Percentiles rank a stretch among this genome's conserved stretches.
These are phyloP conservation scores for Microplitis mediator DNA, from an alignment of 1,140 invertebrate genomes.

Conservation along the genomic window DNA sequence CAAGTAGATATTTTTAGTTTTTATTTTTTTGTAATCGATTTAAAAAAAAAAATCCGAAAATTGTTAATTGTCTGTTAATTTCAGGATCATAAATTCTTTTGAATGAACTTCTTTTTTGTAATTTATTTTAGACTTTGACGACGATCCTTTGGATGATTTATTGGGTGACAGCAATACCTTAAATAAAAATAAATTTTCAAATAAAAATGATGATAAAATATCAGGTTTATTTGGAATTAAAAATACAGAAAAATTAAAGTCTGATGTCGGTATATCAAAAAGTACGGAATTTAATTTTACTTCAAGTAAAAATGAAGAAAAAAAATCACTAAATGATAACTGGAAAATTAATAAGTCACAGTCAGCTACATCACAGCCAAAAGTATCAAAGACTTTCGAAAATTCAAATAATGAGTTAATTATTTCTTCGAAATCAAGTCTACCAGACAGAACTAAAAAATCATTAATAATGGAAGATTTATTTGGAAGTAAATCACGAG, in stretches of 20 bases:
- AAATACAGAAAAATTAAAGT: background rate
- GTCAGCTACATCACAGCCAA: too few species aligned
- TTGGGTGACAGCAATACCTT: conserved; percentile 40
- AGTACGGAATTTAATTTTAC: background rate
- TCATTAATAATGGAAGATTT: conserved; percentile 45
- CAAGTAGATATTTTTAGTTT: background rate
- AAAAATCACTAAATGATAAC: too few species aligned
- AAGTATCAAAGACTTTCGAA: background rate
- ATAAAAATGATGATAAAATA: conserved; percentile 34
- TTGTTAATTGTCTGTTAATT: background rate
- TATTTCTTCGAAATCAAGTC: conserved; percentile 19
- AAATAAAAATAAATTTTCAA: conserved; percentile 28
- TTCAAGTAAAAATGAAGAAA: background rate
- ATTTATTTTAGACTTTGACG: conserved; percentile 35
- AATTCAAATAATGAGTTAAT: background rate
- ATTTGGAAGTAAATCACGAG: conserved; percentile 38
- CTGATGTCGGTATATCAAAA: background rate
- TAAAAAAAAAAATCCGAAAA: too few species aligned
- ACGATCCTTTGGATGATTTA: conserved; percentile 40
- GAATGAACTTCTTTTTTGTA: background rate
- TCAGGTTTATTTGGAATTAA: conserved; percentile 44
- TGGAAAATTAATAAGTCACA: too few species aligned
- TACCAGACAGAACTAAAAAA: conserved; percentile 36
- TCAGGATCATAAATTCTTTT: background rate
- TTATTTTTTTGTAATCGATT: too few species aligned